Base-by-base conservation (phyloP, 1,140 invertebrate genomes). In the Hycleus phaleratus region DNA sequence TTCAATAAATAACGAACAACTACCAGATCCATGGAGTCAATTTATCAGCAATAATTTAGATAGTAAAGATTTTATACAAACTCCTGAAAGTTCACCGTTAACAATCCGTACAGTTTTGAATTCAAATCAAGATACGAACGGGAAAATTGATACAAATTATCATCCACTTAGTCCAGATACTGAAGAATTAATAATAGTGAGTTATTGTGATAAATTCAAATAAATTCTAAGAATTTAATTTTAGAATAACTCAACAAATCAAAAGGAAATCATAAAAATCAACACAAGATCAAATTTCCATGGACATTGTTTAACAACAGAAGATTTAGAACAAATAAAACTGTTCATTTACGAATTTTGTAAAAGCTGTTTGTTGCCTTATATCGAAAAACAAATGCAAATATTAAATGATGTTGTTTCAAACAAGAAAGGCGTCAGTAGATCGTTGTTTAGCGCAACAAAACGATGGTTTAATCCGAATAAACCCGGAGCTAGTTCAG, bases 391-490 rank as follows among this genome's bases (percentile, higher is more conserved):
- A 68, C 85, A 92, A 73, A 90, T 97, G 65, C 81, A 80, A 60
- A 77, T 85, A 50, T 74, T 97, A 12, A 88, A 86, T 74, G 94
- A 97, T 71, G 82, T 89, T 60, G 88, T 87, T 56, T 83, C 87
- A 12, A 91, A 90, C 68, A 90, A 90, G 68, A 95, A 95, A 77
- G 91, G 92, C 6, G 86, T 96, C 0, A 94, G 93, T 71, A 83
- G 92, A 68, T 95, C 93, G 2, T 75, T 98, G 40, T 82, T 97
- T 46, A 94, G 90, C 75, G 94, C 91, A 6, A 95, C 94, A 5
- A 95, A 94, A 77, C 81, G 95, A 65, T 95, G 92, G 88, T 97
- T 97, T 78, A 92, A 88, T 38, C 88, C 89, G 8, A 92, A 85
- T 68, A 95, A 94, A 75, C 83, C 87, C 24, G 87, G 88, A 45